phyloP scores from a whole-genome alignment of 2,113 vertebrate species.

The Brachyhypopomus gauderio region DNA sequence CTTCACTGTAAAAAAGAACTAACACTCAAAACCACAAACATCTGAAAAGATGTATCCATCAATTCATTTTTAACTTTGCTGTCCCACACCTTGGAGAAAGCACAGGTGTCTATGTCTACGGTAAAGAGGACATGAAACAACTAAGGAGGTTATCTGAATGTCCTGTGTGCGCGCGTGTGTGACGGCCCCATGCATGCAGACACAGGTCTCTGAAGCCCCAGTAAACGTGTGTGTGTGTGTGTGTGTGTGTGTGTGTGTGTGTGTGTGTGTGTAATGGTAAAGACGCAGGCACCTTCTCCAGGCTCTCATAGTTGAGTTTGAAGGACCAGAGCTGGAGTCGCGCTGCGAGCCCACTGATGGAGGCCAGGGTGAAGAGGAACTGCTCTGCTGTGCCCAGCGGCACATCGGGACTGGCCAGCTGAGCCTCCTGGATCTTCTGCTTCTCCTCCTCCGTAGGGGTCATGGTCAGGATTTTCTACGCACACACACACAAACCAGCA shows the following conservation, averaged over 20 bases:
- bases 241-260: background rate
- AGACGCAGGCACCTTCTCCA: constrained; percentile 83
- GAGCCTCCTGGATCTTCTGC: constrained; percentile 93
- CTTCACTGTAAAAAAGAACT: no score
- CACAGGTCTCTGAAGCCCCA: no score
- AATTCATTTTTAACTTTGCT: no score
- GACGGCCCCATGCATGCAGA: no score
- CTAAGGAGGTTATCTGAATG: no score
- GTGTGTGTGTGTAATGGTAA: background rate
- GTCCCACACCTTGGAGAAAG: no score
- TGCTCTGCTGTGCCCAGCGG: constrained; percentile 90
- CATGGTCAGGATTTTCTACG: constrained; percentile 95
- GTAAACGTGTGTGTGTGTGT: background rate
- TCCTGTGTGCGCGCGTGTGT: no score
- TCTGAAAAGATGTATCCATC: no score
- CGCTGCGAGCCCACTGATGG: constrained; percentile 83
- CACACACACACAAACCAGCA: no score
- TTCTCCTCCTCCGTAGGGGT: constrained; percentile 90
- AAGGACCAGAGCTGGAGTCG: constrained; percentile 96
- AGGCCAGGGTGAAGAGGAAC: constrained; percentile 87
- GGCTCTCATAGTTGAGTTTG: constrained; percentile 91
- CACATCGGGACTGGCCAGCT: constrained; percentile 85
- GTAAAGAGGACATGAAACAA: no score
- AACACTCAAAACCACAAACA: no score
- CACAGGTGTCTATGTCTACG: no score